Conservation (phyloP, 2,797 vertebrate species). For the Eulemur rubriventer region DNA sequence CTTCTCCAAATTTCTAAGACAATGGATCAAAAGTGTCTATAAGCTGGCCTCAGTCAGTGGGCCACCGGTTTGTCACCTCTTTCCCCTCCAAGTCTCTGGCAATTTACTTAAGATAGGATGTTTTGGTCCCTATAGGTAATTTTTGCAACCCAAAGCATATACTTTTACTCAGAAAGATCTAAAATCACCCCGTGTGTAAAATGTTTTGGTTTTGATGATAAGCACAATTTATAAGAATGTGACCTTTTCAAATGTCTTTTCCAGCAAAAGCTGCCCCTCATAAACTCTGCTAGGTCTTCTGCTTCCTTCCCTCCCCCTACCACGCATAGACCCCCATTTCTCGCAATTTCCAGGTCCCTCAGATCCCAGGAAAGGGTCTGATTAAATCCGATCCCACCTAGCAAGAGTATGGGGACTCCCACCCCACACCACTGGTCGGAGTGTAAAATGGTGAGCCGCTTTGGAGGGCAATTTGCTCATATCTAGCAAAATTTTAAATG, state of each 20-base stretch:
- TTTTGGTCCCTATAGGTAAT: background rate
- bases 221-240: background rate
- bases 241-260: background rate
- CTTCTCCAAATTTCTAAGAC: background rate
- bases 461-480: background rate
- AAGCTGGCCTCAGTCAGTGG: background rate
- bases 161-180: background rate
- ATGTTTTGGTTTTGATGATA: background rate
- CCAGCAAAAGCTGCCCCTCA: background rate
- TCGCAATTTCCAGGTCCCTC: background rate
- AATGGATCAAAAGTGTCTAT: rapidly evolving
- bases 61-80: background rate
- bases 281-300: background rate
- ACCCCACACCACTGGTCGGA: background rate
- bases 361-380: background rate
- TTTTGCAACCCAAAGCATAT: background rate
- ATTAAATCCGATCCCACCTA: background rate
- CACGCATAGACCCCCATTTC: too few relatives aligned
- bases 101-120: background rate
- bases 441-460: background rate
- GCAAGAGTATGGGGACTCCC: background rate
- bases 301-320: too few relatives aligned
- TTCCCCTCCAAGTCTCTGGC: too few relatives aligned
- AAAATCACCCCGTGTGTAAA: background rate
- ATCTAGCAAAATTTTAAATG: background rate